A percentile compares a stretch with the other conserved stretches of the same genome.
These are phyloP conservation scores for Brevipalpus yothersi DNA, from an alignment of 1,140 invertebrate species.

Conservation along the genomic window DNA sequence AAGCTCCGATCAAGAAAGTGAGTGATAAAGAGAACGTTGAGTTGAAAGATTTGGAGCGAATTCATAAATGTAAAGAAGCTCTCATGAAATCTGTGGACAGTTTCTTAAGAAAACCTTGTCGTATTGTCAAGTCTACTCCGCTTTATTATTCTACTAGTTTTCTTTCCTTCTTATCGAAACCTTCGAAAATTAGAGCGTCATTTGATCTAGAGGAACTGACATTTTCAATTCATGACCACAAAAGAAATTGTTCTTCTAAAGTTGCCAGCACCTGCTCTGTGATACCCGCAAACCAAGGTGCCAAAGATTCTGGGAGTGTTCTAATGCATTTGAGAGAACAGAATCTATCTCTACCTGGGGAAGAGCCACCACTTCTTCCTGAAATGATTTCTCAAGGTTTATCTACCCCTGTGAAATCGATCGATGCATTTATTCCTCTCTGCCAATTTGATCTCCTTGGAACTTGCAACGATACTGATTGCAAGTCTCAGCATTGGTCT, in stretches of 20 bases:
- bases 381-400: background rate
- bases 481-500: background rate
- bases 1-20: too few relatives aligned
- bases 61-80: too few relatives aligned
- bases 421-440: background rate
- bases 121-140: too few relatives aligned
- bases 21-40: too few relatives aligned
- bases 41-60: too few relatives aligned
- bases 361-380: too few relatives aligned
- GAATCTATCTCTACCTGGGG: background rate
- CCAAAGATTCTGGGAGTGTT: background rate
- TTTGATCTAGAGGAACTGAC: too few relatives aligned
- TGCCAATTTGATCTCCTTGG: conserved; percentile 4
- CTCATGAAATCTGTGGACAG: too few relatives aligned
- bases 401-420: background rate
- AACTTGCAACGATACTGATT: conserved; percentile 4
- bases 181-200: too few relatives aligned
- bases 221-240: background rate
- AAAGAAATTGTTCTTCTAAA: background rate
- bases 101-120: too few relatives aligned
- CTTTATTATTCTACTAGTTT: too few relatives aligned
- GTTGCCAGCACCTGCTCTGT: background rate
- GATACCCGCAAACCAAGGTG: background rate
- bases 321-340: background rate
- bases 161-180: too few relatives aligned